These are phyloP conservation scores for Ceratosolen fusciceps DNA, from an alignment of 1,140 invertebrate genomes.

Conservation along the genomic window DNA sequence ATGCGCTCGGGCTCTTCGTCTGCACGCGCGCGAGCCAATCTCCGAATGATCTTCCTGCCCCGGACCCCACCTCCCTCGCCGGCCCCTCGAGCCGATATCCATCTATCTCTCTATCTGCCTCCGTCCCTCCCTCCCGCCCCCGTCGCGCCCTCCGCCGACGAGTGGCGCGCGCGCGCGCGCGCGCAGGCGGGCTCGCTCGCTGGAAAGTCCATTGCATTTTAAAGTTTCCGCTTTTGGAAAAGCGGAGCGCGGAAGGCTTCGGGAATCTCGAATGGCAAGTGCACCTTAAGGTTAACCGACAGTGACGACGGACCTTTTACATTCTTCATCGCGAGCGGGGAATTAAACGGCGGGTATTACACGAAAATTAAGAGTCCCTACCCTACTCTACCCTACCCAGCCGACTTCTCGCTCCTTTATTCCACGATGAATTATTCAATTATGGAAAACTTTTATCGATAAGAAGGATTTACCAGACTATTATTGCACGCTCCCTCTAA, in stretches of 20 bases:
- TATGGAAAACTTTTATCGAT: conserved; percentile 9
- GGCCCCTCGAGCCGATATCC: not conserved
- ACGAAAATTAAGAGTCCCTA: conserved; percentile 38
- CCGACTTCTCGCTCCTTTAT: not conserved
- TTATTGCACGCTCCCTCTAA: not conserved
- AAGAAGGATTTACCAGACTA: not conserved
- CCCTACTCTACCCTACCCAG: too few species aligned
- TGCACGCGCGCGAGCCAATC: conserved; percentile 12
- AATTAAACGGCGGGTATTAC: conserved; percentile 3
- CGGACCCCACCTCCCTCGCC: not conserved
- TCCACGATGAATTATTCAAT: conserved; percentile 34
- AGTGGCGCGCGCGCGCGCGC: too few species aligned
- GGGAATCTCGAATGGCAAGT: conserved; percentile 31
- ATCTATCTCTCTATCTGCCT: not conserved
- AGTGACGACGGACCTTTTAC: conserved; percentile 26
- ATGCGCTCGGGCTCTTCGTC: not conserved
- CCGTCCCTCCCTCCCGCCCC: too few species aligned
- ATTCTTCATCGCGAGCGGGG: not conserved
- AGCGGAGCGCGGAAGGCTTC: not conserved
- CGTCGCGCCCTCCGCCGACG: too few species aligned
- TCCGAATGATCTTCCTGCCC: conserved; percentile 41
- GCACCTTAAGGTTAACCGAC: conserved; percentile 36
- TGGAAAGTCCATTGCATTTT: conserved; percentile 43
- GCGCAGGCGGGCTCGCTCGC: not conserved
- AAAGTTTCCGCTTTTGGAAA: conserved; percentile 38